These are phyloP conservation scores for Sialis lutaria DNA, from an alignment of 2,888 invertebrate species.

Conservation along the genomic window DNA sequence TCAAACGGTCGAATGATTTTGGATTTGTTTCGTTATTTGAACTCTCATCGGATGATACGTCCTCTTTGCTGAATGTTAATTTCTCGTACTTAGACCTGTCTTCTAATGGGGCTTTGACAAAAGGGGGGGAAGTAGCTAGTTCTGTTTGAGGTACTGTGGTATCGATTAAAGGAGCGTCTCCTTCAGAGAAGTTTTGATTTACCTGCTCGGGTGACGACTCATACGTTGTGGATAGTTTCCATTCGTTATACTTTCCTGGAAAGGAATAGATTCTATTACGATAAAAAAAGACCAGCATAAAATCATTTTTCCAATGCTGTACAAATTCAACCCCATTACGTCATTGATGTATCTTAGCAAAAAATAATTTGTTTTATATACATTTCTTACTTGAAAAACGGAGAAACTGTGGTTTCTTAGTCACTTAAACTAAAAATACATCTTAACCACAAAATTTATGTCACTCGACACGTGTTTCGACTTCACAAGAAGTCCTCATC, in stretches of 20 bases:
- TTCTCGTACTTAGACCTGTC: slow-evolving; percentile 65
- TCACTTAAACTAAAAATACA: no score
- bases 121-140: slow-evolving; percentile 27
- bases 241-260: slow-evolving; percentile 17
- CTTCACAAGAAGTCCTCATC: no score
- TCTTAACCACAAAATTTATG: no score
- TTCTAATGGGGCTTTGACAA: slow-evolving; percentile 43
- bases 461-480: no score
- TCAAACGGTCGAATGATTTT: slow-evolving; percentile 22
- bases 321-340: no score
- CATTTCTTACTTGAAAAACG: no score
- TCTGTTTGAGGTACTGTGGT: slow-evolving; percentile 19
- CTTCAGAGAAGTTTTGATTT: slow-evolving; percentile 18
- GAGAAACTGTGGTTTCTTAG: no score
- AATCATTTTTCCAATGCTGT: no score
- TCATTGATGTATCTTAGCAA: no score
- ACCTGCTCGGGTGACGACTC: slow-evolving; percentile 18
- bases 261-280: background rate
- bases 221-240: slow-evolving; percentile 25
- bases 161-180: slow-evolving; percentile 25
- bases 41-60: slow-evolving; percentile 33
- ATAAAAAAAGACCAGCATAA: no score
- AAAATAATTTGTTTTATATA: no score
- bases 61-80: slow-evolving; percentile 38
- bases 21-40: slow-evolving; percentile 25